Base-by-base conservation (phyloP, 2,113 vertebrate genomes). In the Isurus oxyrinchus region DNA sequence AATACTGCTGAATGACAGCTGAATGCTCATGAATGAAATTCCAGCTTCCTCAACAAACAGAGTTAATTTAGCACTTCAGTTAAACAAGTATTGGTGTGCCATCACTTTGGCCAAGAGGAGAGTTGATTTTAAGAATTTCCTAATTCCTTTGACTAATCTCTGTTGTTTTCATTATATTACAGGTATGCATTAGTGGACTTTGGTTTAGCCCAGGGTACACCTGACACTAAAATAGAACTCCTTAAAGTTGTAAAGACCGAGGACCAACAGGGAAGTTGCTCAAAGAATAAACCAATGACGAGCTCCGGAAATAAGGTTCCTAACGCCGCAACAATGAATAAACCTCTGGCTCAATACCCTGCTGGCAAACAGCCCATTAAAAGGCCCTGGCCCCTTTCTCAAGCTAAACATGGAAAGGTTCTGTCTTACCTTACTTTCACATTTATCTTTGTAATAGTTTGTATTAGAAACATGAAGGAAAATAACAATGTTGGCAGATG, bases 101-200 rank as follows among this genome's bases (percentile, higher is more conserved):
- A 31, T 35, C 31, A 76, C 2, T 44, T 40, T 84, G 81, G 49
- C 7, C 55, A 59, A 91, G 55, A 91, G 25, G 27, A 91, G 84
- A 25, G 49, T 25, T 44, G 53, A 59, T 35, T 61, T 14, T 95
- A 40, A 19, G 11, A 53, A 31, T 95, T 72, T 16, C 16, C 40
- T 69, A 53, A 95, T 69, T 31, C 7, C 27, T 72, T 94, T 63
- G 16, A 23, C 59, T 63, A 40, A 63, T 66, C 23, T n/a, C 13
- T 8, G 53, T 72, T 72, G 44, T 13, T 86, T 96, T 35, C 31
- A 23, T 94, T 55, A 87, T 10, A 84, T 25, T 96, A 23, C 96
- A 99, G 99, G 97, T 99, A 99, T 66, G 98, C 99, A 1, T 98
- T 99, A 96, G 99, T 99, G 97, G 99, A 99, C 98, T 99, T 99